A percentile compares a stretch with the other conserved stretches of the same genome.
Conservation (phyloP, 2,113 vertebrate species). For the Tupaia chinensis region DNA sequence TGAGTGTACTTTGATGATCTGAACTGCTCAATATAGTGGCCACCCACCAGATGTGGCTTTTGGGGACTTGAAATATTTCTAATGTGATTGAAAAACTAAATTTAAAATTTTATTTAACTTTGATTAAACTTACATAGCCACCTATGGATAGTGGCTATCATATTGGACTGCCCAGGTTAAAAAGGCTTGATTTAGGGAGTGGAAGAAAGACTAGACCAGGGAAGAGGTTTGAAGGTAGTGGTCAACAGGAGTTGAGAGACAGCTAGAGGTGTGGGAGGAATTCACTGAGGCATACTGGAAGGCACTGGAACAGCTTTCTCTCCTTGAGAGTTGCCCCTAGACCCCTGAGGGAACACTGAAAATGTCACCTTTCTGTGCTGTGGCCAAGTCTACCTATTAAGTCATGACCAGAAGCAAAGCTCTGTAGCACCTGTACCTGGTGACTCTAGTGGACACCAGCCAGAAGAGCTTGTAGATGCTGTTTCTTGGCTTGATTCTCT, state of each 20-base stretch:
- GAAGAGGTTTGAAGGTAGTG: not conserved
- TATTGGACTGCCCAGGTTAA: not conserved
- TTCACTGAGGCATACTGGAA: not conserved
- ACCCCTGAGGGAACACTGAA: not conserved
- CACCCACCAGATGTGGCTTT: not conserved
- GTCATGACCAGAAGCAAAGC: not conserved
- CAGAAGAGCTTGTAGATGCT: not conserved
- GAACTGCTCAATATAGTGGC: not conserved
- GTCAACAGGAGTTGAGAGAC: not conserved
- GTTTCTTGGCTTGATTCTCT: not conserved
- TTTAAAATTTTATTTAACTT: conserved; percentile 12
- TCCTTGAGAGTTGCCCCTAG: not conserved
- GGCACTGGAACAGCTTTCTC: not conserved
- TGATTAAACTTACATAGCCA: not conserved
- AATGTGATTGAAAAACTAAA: not conserved
- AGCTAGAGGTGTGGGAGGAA: not conserved
- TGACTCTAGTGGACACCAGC: not conserved
- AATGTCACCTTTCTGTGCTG: not conserved
- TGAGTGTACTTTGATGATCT: not conserved
- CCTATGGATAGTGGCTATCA: not conserved
- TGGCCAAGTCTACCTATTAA: not conserved
- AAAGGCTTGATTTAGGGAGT: not conserved
- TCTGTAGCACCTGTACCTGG: not conserved
- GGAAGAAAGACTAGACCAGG: not conserved
- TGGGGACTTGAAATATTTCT: not conserved